Conservation (phyloP, 2,113 vertebrate genomes). For the Chaetorhynchus papuensis region DNA sequence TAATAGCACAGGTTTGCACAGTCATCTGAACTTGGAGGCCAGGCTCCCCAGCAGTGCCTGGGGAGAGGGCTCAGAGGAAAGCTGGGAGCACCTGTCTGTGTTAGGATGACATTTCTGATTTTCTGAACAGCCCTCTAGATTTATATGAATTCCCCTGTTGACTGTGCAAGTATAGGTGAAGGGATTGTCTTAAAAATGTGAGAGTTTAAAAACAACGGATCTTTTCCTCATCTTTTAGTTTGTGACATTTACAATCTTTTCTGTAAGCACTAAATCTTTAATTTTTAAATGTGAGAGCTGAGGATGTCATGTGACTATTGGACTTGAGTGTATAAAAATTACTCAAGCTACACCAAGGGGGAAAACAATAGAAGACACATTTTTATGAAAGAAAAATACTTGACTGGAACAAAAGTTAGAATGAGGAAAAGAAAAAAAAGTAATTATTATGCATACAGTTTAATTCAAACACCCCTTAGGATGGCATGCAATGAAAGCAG, state of each 20-base stretch:
- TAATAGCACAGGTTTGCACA: background rate
- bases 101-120: background rate
- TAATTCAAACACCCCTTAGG: background rate
- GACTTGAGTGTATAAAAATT: background rate
- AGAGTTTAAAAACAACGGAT: background rate
- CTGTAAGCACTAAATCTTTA: background rate
- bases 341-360: background rate
- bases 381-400: background rate
- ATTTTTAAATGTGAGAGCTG: background rate
- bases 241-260: background rate
- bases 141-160: fast-evolving
- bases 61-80: background rate
- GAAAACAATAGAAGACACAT: background rate
- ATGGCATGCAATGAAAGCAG: background rate
- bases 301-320: background rate
- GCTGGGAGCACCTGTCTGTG: background rate
- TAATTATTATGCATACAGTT: background rate
- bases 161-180: background rate
- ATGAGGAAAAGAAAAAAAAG: background rate
- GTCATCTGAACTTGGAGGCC: background rate
- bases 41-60: background rate
- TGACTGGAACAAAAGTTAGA: background rate
- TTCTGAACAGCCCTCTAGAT: background rate
- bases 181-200: background rate
- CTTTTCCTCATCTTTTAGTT: background rate